A percentile compares a stretch with the other conserved stretches of the same genome.
Conservation (phyloP, 1,140 invertebrate genomes). For the Habropoda laboriosa region DNA sequence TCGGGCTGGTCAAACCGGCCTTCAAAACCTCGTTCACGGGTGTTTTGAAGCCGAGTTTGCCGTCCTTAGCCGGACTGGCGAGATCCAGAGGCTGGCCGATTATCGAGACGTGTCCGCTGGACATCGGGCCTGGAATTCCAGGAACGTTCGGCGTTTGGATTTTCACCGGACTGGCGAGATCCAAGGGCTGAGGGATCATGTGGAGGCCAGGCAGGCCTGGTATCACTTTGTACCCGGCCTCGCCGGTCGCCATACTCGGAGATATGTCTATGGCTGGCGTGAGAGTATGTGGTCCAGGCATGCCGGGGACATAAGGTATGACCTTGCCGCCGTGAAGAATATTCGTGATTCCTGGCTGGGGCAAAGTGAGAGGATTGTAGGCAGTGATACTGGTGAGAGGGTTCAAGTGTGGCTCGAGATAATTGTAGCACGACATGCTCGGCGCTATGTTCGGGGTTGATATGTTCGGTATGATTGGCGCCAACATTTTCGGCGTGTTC, state of each 20-base stretch:
- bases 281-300: constrained; percentile 89
- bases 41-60: constrained; percentile 59
- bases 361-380: constrained; percentile 86
- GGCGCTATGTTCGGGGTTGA: constrained; percentile 83
- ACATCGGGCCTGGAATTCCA: constrained; percentile 52
- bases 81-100: constrained; percentile 69
- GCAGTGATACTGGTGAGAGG: constrained; percentile 84
- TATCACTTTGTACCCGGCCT: constrained; percentile 73
- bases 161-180: constrained; percentile 75
- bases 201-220: constrained; percentile 72
- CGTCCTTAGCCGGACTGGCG: constrained; percentile 71
- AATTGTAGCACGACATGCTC: constrained; percentile 74
- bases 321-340: constrained; percentile 85
- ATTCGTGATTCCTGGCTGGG: constrained; percentile 74
- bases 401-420: constrained; percentile 77
- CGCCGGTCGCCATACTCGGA: constrained; percentile 59
- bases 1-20: constrained; percentile 58
- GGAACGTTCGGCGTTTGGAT: constrained; percentile 53
- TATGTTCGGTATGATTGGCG: constrained; percentile 83
- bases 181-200: constrained; percentile 73
- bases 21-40: constrained; percentile 50
- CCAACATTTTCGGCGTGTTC: constrained; percentile 83
- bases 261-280: constrained; percentile 78
- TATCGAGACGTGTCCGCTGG: constrained; percentile 33
- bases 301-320: constrained; percentile 92